Percentiles rank a stretch among this genome's conserved stretches.
phyloP scores from a whole-genome alignment of 2,113 vertebrate genomes.

The Parus major region DNA sequence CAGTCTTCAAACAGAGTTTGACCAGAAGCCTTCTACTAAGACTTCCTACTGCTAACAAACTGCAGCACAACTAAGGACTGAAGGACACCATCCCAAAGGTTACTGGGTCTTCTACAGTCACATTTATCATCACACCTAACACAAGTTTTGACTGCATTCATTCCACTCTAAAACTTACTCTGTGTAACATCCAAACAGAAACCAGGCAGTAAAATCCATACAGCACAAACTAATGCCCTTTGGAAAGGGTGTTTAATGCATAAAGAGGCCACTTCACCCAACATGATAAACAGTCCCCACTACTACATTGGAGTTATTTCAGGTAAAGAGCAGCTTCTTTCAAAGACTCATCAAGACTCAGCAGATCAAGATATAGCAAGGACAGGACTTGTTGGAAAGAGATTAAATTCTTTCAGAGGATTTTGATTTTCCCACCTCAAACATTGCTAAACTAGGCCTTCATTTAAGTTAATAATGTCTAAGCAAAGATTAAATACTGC shows the following conservation, averaged over 20 bases:
- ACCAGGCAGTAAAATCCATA: neutral
- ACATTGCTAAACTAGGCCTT: neutral
- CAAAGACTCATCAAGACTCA: neutral
- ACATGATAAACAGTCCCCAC: neutral
- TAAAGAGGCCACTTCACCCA: neutral
- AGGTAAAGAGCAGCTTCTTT: neutral
- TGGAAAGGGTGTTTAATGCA: neutral
- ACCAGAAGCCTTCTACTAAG: neutral
- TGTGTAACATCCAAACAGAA: neutral
- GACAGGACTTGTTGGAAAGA: neutral
- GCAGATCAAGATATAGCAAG: neutral
- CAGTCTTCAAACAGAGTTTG: neutral
- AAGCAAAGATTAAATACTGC: neutral
- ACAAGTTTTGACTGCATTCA: neutral
- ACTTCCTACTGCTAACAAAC: neutral
- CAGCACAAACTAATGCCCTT: neutral
- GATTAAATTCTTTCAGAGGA: neutral
- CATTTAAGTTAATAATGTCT: neutral
- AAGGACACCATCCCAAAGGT: neutral
- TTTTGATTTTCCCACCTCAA: neutral
- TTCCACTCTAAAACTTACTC: neutral
- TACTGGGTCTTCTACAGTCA: neutral
- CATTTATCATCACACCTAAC: neutral
- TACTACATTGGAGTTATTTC: neutral
- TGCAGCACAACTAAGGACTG: neutral